Conservation (phyloP, 2,888 invertebrate genomes). For the Xestia xanthographa region DNA sequence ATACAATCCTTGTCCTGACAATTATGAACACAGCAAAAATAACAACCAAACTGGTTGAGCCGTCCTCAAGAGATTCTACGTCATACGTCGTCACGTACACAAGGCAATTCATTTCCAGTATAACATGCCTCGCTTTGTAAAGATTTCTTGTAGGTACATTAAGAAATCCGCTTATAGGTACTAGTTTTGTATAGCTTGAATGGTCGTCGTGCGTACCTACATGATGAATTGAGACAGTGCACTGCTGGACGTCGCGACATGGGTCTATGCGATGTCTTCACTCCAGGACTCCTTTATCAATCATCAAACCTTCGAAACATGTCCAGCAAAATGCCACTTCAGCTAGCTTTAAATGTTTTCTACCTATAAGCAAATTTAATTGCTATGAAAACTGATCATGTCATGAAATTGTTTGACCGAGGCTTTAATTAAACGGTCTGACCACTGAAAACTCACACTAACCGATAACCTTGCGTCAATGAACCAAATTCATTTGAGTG, state of each 20-base stretch:
- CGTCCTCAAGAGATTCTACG: no score
- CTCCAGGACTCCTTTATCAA: neutral
- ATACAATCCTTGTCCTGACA: neutral
- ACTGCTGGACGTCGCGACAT: no score
- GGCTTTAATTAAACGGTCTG: constrained; percentile 37
- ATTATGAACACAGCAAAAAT: neutral
- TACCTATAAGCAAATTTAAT: neutral
- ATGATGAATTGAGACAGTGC: no score
- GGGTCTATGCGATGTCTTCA: no score
- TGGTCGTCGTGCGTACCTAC: no score
- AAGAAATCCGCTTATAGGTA: no score
- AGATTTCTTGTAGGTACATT: no score
- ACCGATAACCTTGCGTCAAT: constrained; percentile 14
- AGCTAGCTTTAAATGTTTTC: neutral
- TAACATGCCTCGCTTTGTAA: no score
- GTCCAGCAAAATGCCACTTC: neutral
- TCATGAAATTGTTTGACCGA: constrained; percentile 6
- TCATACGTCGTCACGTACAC: neutral
- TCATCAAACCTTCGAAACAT: neutral
- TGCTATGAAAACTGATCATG: constrained; percentile 17
- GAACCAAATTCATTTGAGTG: constrained; percentile 42
- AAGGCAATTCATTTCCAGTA: no score
- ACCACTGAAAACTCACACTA: constrained; percentile 26
- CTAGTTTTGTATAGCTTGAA: no score
- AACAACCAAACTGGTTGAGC: neutral